Base-by-base conservation (phyloP, 1,140 invertebrate species). In the Drosophila subobscura region DNA sequence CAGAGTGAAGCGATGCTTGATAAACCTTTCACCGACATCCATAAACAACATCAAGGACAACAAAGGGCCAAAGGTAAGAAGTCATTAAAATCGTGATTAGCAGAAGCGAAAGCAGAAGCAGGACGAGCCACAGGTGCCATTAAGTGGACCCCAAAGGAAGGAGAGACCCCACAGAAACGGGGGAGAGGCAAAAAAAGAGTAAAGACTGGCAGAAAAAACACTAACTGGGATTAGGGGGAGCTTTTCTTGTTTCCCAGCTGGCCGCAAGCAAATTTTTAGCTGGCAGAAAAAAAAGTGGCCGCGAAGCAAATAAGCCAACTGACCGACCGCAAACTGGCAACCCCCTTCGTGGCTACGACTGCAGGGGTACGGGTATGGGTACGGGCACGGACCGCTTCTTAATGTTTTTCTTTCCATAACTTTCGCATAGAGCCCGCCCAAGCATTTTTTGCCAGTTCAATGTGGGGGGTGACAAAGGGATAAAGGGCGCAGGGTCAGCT, bases 61-160 rank as follows among this genome's bases (percentile, higher is more conserved):
- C 10, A 37, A 23, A 42, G 33, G 49, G 46, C 50, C 53, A 20
- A 10, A 37, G 55, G 60, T 46, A 51, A 58, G 58, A 59, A 76
- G 72, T 77, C 78, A 80, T 81, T 80, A 81, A 80, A 80, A 80
- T 80, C 78, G 72, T 80, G 72, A 80, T 81, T 77, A 81, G 77
- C 78, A 37, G 33, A 33, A 33, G 8, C 29, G 8, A 27, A 27
- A 6, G 1, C 25, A 27, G 25, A 27, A 27, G 5, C 25, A 64
- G 57, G 16, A 49, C 55, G 44, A 80, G 78, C 78, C 78, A 80
- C 78, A 80, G 78, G 78, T 80, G 78, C 78, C 73, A 72, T 80
- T 80, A 80, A 81, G 71, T 79, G 60, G 53, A 58, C 49, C 57
- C 60, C 60, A n/a, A 46, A 42, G 12, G 12, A 20, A 27, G 25